Conservation (phyloP, 1,140 invertebrate genomes). For the Cotesia vestalis region DNA sequence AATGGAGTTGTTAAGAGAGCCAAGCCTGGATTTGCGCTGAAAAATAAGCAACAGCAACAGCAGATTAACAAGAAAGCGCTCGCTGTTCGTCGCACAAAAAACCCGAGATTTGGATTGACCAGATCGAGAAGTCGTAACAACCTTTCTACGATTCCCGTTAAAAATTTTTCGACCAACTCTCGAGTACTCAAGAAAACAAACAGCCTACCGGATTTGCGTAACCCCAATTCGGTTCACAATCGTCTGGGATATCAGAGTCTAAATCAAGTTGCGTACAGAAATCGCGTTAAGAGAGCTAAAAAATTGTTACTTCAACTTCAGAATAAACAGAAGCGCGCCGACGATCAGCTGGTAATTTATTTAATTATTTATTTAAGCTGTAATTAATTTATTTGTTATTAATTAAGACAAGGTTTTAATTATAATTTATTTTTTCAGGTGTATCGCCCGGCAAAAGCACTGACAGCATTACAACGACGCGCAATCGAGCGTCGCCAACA, state of each 20-base stretch:
- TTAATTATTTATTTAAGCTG: constrained; percentile 17
- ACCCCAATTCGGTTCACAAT: constrained; percentile 61
- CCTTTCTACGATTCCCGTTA: constrained; percentile 45
- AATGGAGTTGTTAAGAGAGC: constrained; percentile 42
- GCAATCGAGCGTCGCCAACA: constrained; percentile 51
- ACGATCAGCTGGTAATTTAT: constrained; percentile 52
- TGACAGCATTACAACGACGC: constrained; percentile 51
- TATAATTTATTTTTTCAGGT: constrained; percentile 41
- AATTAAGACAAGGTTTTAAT: no score
- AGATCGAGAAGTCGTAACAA: constrained; percentile 56
- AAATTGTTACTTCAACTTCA: constrained; percentile 57
- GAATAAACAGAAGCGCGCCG: constrained; percentile 54
- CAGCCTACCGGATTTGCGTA: constrained; percentile 57
- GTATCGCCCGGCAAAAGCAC: constrained; percentile 46
- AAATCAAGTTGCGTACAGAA: constrained; percentile 60
- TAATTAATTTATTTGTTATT: not conserved
- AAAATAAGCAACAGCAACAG: constrained; percentile 36
- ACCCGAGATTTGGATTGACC: constrained; percentile 46
- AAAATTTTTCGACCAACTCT: constrained; percentile 47
- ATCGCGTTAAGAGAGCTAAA: constrained; percentile 60
- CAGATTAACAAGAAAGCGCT: constrained; percentile 38
- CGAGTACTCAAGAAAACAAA: constrained; percentile 55
- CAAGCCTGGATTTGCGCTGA: constrained; percentile 46
- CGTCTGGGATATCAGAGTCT: constrained; percentile 62
- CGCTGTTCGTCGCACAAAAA: constrained; percentile 41